phyloP scores from a whole-genome alignment of 2,797 vertebrate genomes.

The Poeciliopsis infans region DNA sequence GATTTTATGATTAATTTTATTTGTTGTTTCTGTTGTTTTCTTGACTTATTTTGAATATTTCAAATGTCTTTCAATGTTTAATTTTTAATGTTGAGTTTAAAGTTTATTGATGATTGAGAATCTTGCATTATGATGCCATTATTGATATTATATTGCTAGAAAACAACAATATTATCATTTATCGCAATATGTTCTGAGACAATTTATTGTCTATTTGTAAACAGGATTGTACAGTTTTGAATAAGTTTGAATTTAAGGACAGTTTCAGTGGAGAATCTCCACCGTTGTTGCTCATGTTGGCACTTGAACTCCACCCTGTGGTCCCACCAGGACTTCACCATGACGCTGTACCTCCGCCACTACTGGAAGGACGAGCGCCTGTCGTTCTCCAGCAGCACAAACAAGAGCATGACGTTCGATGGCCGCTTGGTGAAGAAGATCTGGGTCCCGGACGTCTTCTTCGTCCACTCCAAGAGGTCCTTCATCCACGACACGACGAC shows the following conservation, averaged over 20 bases:
- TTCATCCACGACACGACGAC: slow-evolving; percentile 96
- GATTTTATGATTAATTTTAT: too few relatives aligned
- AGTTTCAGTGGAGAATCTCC: neutral
- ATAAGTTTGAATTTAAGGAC: neutral
- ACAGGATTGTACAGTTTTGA: neutral
- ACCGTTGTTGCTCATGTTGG: neutral
- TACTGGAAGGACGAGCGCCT: slow-evolving; percentile 97
- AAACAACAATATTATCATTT: too few relatives aligned
- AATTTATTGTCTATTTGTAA: neutral
- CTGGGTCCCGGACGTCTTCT: slow-evolving; percentile 98
- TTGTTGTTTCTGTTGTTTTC: too few relatives aligned
- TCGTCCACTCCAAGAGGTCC: slow-evolving; percentile 96
- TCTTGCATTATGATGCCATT: too few relatives aligned
- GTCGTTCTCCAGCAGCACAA: slow-evolving; percentile 90
- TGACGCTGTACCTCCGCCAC: slow-evolving; percentile 95
- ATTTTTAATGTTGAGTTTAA: too few relatives aligned
- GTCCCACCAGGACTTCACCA: slow-evolving; percentile 91
- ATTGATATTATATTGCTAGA: too few relatives aligned
- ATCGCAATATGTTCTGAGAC: too few relatives aligned
- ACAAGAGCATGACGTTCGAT: slow-evolving; percentile 98
- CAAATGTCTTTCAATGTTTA: too few relatives aligned
- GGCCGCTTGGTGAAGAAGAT: slow-evolving; percentile 96
- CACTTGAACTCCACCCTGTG: neutral
- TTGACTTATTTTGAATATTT: too few relatives aligned
- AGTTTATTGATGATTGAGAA: too few relatives aligned